These are phyloP conservation scores for Sebastes paucispinis DNA, from an alignment of 2,797 vertebrate genomes.

Conservation along the genomic window DNA sequence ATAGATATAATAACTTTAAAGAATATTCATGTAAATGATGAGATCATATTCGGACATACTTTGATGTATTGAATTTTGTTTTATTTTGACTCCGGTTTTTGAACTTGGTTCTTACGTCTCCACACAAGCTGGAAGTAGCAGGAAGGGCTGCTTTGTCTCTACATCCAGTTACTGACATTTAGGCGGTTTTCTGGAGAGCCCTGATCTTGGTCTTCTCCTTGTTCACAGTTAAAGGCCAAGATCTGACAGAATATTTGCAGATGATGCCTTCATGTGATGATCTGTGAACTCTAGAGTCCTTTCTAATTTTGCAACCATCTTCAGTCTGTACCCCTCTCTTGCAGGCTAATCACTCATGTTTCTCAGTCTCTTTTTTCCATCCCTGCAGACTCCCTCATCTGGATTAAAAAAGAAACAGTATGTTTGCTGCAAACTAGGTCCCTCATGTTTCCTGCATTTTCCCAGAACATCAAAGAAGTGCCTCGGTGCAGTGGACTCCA, in stretches of 20 bases:
- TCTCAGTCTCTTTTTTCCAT: conserved; percentile 6
- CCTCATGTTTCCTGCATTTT: conserved; percentile 19
- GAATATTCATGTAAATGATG: background rate
- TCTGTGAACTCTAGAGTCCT: background rate
- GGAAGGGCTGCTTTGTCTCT: background rate
- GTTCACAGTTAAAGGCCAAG: background rate
- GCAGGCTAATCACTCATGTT: conserved; percentile 15
- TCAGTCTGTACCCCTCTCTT: background rate
- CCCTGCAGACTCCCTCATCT: conserved; percentile 20
- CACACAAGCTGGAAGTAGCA: background rate
- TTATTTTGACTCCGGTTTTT: background rate
- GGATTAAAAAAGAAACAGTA: conserved; percentile 11
- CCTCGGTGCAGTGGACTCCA: conserved; percentile 4
- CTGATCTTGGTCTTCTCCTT: background rate
- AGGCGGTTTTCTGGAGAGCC: background rate
- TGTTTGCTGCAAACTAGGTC: conserved; percentile 20
- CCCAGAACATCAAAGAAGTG: conserved; percentile 31
- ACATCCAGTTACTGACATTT: background rate
- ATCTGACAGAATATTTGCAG: conserved; percentile 12
- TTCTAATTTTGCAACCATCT: background rate
- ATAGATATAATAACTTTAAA: background rate
- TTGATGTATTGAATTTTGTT: background rate
- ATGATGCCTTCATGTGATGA: conserved; percentile 10
- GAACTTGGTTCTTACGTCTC: background rate
- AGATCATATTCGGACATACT: background rate